Evolutionary conservation across 2,888 invertebrate genomes (phyloP).

Genomic region (Bombyx huttoni): DNA sequence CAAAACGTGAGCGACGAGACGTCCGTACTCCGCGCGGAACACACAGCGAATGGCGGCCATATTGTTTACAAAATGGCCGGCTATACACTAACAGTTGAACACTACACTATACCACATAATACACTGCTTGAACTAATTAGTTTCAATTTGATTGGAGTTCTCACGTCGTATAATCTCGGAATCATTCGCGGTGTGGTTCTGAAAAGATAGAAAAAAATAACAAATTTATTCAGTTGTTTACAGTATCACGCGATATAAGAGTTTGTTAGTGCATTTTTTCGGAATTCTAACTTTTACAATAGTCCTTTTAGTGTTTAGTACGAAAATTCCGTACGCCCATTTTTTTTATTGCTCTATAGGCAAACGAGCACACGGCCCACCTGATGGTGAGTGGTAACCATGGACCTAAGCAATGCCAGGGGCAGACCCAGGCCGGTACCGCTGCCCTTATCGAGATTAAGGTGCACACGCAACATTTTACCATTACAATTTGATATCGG

Average conservation of each 20-base stretch:
- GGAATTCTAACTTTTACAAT: too few relatives aligned
- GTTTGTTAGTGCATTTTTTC: too few relatives aligned
- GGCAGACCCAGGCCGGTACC: too few relatives aligned
- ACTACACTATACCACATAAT: slow-evolving; percentile 58
- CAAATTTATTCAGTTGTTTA: not conserved
- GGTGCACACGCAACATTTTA: too few relatives aligned
- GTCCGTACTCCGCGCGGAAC: slow-evolving; percentile 31
- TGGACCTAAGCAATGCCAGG: too few relatives aligned
- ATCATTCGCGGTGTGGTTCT: slow-evolving; percentile 46
- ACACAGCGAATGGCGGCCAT: slow-evolving; percentile 42
- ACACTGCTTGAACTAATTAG: slow-evolving; percentile 18
- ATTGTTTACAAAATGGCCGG: slow-evolving; percentile 34
- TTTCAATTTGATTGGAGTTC: slow-evolving; percentile 23
- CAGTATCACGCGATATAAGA: not conserved
- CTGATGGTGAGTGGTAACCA: too few relatives aligned
- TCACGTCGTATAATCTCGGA: slow-evolving; percentile 22
- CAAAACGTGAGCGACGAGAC: slow-evolving; percentile 28
- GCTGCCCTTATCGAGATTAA: too few relatives aligned
- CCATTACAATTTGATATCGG: too few relatives aligned
- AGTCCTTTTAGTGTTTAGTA: too few relatives aligned
- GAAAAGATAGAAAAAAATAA: slow-evolving; percentile 19
- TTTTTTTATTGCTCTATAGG: too few relatives aligned
- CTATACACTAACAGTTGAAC: slow-evolving; percentile 22
- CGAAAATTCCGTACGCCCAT: too few relatives aligned
- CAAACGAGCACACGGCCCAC: too few relatives aligned